These are phyloP conservation scores for Trichosurus vulpecula DNA, from an alignment of 2,797 vertebrate genomes.

Conservation along the genomic window DNA sequence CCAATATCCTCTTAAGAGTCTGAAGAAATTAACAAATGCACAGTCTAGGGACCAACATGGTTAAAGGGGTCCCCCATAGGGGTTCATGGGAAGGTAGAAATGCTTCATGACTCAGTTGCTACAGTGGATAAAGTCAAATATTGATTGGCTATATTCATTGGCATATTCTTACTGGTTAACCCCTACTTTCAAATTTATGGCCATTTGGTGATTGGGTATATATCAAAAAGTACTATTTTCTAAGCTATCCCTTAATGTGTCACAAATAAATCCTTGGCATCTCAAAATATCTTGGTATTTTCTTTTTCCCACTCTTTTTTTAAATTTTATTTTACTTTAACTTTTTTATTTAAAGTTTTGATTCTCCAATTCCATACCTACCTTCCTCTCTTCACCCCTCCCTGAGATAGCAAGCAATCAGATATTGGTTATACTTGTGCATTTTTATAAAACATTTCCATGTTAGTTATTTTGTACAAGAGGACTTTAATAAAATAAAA, in stretches of 20 bases:
- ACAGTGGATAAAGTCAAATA: not conserved
- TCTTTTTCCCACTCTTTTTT: not conserved
- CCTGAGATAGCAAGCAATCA: not conserved
- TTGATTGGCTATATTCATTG: not conserved
- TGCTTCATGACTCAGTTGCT: not conserved
- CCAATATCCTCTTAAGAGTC: not conserved
- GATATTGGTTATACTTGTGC: not conserved
- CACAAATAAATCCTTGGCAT: not conserved
- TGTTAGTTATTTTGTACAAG: not conserved
- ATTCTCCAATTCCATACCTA: not conserved
- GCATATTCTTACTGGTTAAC: constrained; percentile 3
- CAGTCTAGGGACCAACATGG: not conserved
- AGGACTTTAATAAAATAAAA: not conserved
- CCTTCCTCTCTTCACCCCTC: not conserved
- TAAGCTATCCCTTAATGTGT: not conserved
- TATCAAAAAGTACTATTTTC: constrained; percentile 13
- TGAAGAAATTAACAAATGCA: not conserved
- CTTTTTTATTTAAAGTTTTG: not conserved
- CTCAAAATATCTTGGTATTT: not conserved
- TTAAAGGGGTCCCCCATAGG: not conserved
- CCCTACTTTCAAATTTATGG: not conserved
- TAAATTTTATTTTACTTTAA: no score
- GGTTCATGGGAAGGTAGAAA: not conserved
- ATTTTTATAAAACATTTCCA: not conserved
- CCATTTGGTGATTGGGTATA: not conserved